Percentiles rank a stretch among this genome's conserved stretches.
Evolutionary conservation across 2,888 invertebrate species (phyloP).

Genomic region (Tetragonisca angustula): DNA sequence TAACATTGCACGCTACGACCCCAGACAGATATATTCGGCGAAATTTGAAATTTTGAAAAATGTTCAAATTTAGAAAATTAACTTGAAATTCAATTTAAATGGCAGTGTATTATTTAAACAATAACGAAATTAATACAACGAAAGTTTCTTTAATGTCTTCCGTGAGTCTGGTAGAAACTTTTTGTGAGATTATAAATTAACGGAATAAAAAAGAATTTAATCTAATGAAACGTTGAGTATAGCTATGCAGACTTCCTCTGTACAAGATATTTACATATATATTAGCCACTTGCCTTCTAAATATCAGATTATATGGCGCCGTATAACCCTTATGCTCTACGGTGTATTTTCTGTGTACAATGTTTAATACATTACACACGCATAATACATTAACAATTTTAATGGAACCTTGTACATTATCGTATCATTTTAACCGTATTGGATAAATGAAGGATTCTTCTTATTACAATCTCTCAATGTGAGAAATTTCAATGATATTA

Average conservation of each 20-base stretch:
- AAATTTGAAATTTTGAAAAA: background rate
- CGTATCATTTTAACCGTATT: no score
- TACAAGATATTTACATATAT: slow-evolving; percentile 53
- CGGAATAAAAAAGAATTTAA: slow-evolving; percentile 15
- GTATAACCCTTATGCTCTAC: slow-evolving; percentile 2
- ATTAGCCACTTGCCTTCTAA: slow-evolving; percentile 43
- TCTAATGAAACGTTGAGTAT: slow-evolving; percentile 33
- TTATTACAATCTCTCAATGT: no score
- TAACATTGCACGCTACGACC: no score
- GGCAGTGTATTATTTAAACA: background rate
- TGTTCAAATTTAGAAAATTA: background rate
- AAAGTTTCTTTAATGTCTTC: background rate
- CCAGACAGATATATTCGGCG: background rate
- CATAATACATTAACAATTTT: background rate
- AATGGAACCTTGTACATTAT: no score
- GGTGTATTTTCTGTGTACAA: background rate
- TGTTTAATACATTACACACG: background rate
- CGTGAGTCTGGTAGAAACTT: background rate
- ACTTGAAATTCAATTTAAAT: background rate
- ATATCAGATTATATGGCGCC: slow-evolving; percentile 23
- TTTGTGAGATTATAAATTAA: background rate
- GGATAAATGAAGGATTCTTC: no score
- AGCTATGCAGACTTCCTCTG: slow-evolving; percentile 26
- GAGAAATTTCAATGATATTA: no score
- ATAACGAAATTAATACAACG: background rate